Base-by-base conservation (phyloP, 2,888 invertebrate species). In the Macaria liturata region DNA sequence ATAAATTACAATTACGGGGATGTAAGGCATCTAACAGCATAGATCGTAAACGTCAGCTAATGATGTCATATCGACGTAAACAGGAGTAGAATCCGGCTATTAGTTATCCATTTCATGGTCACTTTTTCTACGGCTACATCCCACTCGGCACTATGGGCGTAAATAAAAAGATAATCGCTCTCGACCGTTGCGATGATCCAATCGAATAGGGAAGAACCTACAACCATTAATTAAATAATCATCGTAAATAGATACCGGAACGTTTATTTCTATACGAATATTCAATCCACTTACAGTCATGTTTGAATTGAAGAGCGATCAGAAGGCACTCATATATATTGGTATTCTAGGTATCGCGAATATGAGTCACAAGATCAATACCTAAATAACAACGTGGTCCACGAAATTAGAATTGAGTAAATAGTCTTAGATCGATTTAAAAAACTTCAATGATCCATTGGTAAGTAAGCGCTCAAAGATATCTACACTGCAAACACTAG, bases 11-110 rank as follows among this genome's bases (percentile, higher is more conserved):
- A 46, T 42, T 30, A 46, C 7, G 40, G 8, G 45, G 7, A 61
- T 61, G 65, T 64, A 60, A 58, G 43, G 32, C 46, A 49, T 58
- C 74, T 81, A 84, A 84, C 83, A 80, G 83, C 71, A 81, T 72
- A 78, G 4, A 42, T 76, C 72, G 68, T 60, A 77, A 61, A 84
- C 83, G 83, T 87, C 83, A 82, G 75, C 64, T 67, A 72, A 81
- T 90, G 90, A 91, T 84, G 81, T 90, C 85, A 90, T 88, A 74
- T 65, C 71, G 72, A 66, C 75, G 72, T 75, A 75, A 75, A 76
- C 68, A 77, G 74, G 74, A 72, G 74, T 80, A 78, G 85, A 86
- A 91, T 89, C 90, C 90, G 91, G 88, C 84, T 86, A 84, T 37
- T 37, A 75, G 73, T 82, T 80, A 80, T 80, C 80, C 70, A 82